phyloP scores from a whole-genome alignment of 2,797 vertebrate species.

The Clarias pachynema region DNA sequence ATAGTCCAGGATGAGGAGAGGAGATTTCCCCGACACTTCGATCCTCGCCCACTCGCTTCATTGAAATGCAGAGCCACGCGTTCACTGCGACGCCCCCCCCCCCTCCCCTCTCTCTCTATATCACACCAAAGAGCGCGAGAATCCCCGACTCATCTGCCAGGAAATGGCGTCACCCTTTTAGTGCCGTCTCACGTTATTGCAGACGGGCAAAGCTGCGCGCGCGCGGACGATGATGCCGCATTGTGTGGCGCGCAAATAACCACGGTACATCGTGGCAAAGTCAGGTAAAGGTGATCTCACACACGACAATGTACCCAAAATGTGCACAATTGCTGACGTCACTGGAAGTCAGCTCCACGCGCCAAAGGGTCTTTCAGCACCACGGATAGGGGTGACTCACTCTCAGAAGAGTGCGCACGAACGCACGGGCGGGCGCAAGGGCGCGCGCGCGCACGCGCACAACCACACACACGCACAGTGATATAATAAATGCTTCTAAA shows the following conservation, averaged over 20 bases:
- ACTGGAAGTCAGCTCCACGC: constrained; percentile 20
- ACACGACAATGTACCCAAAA: constrained; percentile 23
- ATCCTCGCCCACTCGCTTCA: constrained; percentile 60
- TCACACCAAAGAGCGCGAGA: constrained; percentile 65
- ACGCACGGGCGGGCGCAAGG: background rate
- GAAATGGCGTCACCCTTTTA: constrained; percentile 45
- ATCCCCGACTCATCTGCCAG: constrained; percentile 57
- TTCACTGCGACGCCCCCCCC: constrained; percentile 61
- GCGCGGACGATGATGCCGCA: background rate
- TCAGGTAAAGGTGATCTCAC: background rate
- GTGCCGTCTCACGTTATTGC: background rate
- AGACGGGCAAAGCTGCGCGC: background rate
- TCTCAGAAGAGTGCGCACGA: background rate
- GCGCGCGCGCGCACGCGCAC: constrained; percentile 17
- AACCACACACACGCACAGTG: background rate
- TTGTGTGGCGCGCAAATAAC: constrained; percentile 2
- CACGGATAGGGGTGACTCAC: constrained; percentile 70
- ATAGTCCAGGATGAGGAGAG: constrained; percentile 60
- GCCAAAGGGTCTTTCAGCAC: constrained; percentile 69
- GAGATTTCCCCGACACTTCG: constrained; percentile 56
- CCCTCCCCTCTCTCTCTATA: constrained; percentile 55
- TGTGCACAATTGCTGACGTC: constrained; percentile 50
- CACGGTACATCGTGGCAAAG: constrained; percentile 18
- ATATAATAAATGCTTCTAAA: background rate
- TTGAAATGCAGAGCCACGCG: constrained; percentile 49